Conservation (phyloP, 2,797 vertebrate species). For the Poecilia gillii region DNA sequence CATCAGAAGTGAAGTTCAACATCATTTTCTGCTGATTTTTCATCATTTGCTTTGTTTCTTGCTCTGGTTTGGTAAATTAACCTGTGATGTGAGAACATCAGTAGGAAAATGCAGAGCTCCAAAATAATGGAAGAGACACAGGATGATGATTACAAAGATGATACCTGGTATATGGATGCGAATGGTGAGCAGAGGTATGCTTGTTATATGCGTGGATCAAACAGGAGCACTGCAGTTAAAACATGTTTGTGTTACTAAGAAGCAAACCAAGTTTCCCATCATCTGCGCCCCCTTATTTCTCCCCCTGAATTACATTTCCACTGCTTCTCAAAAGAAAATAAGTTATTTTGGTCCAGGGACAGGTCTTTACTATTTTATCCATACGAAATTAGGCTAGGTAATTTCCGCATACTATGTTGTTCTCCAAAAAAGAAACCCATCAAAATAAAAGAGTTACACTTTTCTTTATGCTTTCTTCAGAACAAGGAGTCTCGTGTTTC, state of each 20-base stretch:
- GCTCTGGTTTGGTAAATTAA: slow-evolving; percentile 53
- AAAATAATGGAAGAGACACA: slow-evolving; percentile 63
- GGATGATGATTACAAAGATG: slow-evolving; percentile 61
- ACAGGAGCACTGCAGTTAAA: slow-evolving; percentile 51
- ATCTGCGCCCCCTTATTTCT: slow-evolving; percentile 60
- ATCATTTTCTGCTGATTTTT: slow-evolving; percentile 37
- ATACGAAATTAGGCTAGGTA: slow-evolving; percentile 65
- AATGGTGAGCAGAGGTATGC: slow-evolving; percentile 62
- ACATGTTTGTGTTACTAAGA: slow-evolving; percentile 60
- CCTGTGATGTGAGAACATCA: slow-evolving; percentile 42
- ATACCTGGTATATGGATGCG: slow-evolving; percentile 59
- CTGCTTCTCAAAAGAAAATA: slow-evolving; percentile 68
- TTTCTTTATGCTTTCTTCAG: slow-evolving; percentile 52
- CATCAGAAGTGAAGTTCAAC: slow-evolving; percentile 29
- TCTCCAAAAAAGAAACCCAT: slow-evolving; percentile 31
- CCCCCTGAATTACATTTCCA: slow-evolving; percentile 60
- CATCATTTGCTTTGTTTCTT: slow-evolving; percentile 20
- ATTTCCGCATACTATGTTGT: slow-evolving; percentile 62
- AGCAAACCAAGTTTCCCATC: slow-evolving; percentile 70
- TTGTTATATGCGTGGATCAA: slow-evolving; percentile 65
- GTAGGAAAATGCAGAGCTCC: slow-evolving; percentile 52
- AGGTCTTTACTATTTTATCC: slow-evolving; percentile 54
- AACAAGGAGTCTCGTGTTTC: slow-evolving; percentile 42
- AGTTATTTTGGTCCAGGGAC: slow-evolving; percentile 77
- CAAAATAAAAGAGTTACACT: slow-evolving; percentile 51